These are phyloP conservation scores for Drosophila trapezifrons DNA, from an alignment of 1,140 invertebrate species.

Conservation along the genomic window DNA sequence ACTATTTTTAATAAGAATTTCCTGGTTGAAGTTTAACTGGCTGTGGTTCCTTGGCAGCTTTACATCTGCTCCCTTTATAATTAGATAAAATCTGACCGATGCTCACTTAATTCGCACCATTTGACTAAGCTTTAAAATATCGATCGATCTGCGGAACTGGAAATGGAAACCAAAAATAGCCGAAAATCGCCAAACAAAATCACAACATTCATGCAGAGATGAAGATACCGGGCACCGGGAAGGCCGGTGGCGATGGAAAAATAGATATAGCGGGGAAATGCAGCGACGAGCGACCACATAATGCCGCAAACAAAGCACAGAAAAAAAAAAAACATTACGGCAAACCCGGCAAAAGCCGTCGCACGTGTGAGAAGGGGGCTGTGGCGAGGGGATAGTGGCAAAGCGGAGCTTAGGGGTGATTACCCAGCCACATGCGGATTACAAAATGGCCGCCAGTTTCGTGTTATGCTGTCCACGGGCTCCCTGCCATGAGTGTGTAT, in stretches of 20 bases:
- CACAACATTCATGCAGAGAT: conserved; percentile 49
- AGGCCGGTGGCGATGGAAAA: conserved; percentile 14
- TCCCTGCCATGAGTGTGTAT: neutral
- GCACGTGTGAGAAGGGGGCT: conserved; percentile 36
- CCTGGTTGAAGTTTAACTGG: no score
- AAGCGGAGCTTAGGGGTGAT: conserved; percentile 66
- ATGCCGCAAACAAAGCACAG: conserved; percentile 75
- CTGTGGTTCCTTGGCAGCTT: no score
- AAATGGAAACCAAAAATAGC: conserved; percentile 35
- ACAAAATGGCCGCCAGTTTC: conserved; percentile 80
- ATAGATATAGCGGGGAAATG: conserved; percentile 21
- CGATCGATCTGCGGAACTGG: conserved; percentile 54
- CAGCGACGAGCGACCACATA: conserved; percentile 66
- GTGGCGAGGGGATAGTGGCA: conserved; percentile 30
- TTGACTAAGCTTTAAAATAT: conserved; percentile 80
- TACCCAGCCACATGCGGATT: conserved; percentile 81
- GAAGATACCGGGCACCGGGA: conserved; percentile 1
- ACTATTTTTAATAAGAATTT: no score
- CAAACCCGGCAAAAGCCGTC: conserved; percentile 68
- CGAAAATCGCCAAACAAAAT: conserved; percentile 64
- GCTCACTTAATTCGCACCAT: conserved; percentile 47
- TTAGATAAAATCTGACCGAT: conserved; percentile 50
- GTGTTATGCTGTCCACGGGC: conserved; percentile 40
- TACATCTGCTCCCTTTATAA: neutral
- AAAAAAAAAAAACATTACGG: conserved; percentile 34